These are phyloP conservation scores for Dolichomitus sp. DNA, from an alignment of 2,888 invertebrate genomes.

Conservation along the genomic window DNA sequence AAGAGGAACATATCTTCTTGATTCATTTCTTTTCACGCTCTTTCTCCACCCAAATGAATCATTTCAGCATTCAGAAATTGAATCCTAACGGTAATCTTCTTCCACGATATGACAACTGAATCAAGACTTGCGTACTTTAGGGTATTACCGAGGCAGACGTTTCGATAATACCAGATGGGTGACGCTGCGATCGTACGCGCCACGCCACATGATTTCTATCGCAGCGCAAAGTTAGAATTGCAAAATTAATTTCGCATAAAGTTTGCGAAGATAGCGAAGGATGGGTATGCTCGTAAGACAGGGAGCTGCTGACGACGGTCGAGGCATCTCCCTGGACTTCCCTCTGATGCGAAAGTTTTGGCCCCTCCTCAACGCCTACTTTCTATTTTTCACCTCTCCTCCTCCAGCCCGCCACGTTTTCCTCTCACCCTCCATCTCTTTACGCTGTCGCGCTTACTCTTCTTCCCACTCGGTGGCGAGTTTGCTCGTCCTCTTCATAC, in stretches of 20 bases:
- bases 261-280: constrained; percentile 67
- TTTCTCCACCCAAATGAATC: not conserved
- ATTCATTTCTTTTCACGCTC: constrained; percentile 15
- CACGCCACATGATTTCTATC: constrained; percentile 50
- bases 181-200: constrained; percentile 27
- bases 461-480: constrained; percentile 17
- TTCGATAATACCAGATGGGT: constrained; percentile 36
- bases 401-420: not conserved
- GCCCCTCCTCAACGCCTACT: constrained; percentile 41
- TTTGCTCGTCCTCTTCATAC: constrained; percentile 44
- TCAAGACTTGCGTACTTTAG: constrained; percentile 19
- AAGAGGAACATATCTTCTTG: not conserved
- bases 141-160: not conserved
- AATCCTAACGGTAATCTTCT: constrained; percentile 18
- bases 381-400: constrained; percentile 35
- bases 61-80: not conserved
- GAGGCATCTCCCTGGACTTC: constrained; percentile 43
- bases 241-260: constrained; percentile 80
- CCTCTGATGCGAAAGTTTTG: constrained; percentile 57
- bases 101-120: constrained; percentile 7
- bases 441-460: constrained; percentile 22
- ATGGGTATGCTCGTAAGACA: constrained; percentile 12
- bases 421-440: constrained; percentile 4
- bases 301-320: constrained; percentile 19
- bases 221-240: constrained; percentile 75